Evolutionary conservation across 2,113 vertebrate species (phyloP).

Genomic region (Oplegnathus fasciatus): DNA sequence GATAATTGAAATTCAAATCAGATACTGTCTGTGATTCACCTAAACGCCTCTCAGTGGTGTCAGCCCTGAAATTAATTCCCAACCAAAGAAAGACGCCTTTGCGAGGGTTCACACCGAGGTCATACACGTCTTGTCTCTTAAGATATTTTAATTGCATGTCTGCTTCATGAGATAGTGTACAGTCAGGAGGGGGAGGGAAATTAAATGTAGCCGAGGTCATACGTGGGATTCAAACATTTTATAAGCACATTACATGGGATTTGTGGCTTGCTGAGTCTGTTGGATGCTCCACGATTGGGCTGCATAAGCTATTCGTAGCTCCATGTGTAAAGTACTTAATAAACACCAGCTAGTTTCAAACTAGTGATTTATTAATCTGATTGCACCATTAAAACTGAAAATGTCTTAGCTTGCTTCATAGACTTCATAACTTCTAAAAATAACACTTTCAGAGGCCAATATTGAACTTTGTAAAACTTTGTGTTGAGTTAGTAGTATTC

Average conservation of each 20-base stretch:
- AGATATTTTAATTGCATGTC: conserved; percentile 30
- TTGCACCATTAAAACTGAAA: not conserved
- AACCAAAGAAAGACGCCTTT: conserved; percentile 3
- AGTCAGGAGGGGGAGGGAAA: not conserved
- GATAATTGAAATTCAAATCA: conserved; percentile 71
- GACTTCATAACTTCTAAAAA: not conserved
- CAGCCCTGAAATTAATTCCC: conserved; percentile 37
- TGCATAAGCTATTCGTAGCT: not conserved
- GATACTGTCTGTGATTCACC: conserved; percentile 59
- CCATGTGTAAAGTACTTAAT: not conserved
- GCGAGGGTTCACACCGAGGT: conserved; percentile 51
- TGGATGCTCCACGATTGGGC: not conserved
- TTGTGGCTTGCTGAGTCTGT: not conserved
- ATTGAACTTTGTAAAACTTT: not conserved
- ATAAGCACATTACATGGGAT: not conserved
- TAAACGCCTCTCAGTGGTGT: conserved; percentile 31
- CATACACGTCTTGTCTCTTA: conserved; percentile 15
- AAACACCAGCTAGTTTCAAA: not conserved
- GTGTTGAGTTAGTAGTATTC: not conserved
- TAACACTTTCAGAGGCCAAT: not conserved
- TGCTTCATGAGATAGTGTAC: conserved; percentile 9
- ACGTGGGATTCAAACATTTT: conserved; percentile 6
- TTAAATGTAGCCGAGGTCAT: conserved; percentile 7
- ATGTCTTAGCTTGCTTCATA: not conserved
- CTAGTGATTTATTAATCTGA: not conserved